Percentiles rank a stretch among this genome's conserved stretches.
These are phyloP conservation scores for Apolygus lucorum DNA, from an alignment of 1,140 invertebrate genomes.

Conservation along the genomic window DNA sequence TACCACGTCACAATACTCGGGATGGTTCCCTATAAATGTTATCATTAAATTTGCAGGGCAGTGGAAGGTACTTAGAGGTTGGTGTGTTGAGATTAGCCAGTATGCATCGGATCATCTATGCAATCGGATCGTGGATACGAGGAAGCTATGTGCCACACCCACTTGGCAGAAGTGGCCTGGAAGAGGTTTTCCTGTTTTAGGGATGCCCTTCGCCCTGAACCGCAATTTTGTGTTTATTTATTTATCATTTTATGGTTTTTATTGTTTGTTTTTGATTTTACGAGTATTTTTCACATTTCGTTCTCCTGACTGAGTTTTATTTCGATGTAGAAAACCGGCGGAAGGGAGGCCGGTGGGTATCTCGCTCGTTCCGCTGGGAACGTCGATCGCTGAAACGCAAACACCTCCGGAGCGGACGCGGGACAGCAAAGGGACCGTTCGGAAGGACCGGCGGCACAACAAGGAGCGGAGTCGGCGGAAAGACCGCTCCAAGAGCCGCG, in stretches of 20 bases:
- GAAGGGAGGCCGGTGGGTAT: background rate
- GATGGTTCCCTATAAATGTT: too few species aligned
- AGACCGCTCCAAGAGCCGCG: constrained; percentile 3
- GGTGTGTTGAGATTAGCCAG: too few species aligned
- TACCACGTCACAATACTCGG: too few species aligned
- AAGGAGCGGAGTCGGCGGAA: background rate
- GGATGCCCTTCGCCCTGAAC: too few species aligned
- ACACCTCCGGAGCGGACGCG: background rate
- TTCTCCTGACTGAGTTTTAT: background rate
- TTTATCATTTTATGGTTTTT: background rate
- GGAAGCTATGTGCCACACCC: too few species aligned
- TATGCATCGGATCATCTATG: too few species aligned
- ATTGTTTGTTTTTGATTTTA: background rate
- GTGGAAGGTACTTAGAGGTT: too few species aligned
- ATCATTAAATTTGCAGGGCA: too few species aligned
- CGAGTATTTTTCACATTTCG: background rate
- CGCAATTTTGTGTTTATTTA: too few species aligned
- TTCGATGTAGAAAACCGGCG: background rate
- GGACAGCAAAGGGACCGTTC: background rate
- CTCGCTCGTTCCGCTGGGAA: background rate
- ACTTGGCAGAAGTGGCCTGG: too few species aligned
- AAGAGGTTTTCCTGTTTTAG: too few species aligned
- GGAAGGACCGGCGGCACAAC: background rate
- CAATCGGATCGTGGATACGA: too few species aligned
- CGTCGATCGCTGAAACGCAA: background rate